A percentile compares a stretch with the other conserved stretches of the same genome.
Evolutionary conservation across 2,113 vertebrate genomes (phyloP).

Genomic region (Dolichotis patagonum): DNA sequence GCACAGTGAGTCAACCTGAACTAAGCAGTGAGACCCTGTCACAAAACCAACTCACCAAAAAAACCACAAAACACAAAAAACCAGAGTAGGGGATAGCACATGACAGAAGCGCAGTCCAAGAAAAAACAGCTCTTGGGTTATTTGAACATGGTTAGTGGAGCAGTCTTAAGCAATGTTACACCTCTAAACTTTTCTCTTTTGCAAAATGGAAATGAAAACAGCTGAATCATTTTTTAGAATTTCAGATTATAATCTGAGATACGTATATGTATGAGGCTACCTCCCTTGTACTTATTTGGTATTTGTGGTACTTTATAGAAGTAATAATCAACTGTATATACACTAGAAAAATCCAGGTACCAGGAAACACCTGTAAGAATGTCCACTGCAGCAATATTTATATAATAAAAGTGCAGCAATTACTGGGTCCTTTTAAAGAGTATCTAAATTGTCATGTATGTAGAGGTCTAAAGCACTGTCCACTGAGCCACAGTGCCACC

Average conservation of each 20-base stretch:
- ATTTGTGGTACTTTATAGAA: not conserved
- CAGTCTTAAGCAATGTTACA: not conserved
- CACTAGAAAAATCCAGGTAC: not conserved
- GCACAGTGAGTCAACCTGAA: not conserved
- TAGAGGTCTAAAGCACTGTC: not conserved
- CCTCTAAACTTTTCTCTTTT: not conserved
- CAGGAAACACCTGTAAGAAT: rapidly evolving
- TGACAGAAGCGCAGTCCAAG: not conserved
- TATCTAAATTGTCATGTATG: not conserved
- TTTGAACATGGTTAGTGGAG: not conserved
- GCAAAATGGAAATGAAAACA: not conserved
- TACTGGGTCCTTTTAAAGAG: not conserved
- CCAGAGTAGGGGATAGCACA: not conserved
- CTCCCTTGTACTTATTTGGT: not conserved
- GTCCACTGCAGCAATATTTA: not conserved
- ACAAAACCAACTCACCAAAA: not conserved
- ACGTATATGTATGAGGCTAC: not conserved
- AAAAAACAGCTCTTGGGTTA: not conserved
- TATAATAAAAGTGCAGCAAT: not conserved
- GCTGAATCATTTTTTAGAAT: not conserved
- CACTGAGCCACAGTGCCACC: not conserved
- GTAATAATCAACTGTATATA: not conserved
- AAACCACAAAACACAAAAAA: not conserved
- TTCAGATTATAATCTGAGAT: not conserved
- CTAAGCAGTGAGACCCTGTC: not conserved